Conservation (phyloP, 1,140 invertebrate genomes). For the Drosophila sturtevanti region DNA sequence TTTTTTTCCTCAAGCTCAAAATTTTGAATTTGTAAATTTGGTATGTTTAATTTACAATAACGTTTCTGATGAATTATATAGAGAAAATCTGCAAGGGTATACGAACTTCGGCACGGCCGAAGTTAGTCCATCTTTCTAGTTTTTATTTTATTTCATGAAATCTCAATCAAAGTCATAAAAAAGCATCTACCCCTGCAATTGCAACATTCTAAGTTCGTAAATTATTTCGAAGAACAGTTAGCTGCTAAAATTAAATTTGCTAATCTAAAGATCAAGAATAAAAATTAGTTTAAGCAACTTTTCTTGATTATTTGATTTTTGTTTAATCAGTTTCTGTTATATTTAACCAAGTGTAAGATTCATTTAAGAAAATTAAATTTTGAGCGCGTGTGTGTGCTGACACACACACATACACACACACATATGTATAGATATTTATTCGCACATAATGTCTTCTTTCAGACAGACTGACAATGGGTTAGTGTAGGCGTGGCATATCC, state of each 20-base stretch:
- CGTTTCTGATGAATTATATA: no score
- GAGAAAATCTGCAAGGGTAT: no score
- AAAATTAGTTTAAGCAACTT: not conserved
- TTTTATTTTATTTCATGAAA: no score
- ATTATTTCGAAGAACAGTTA: not conserved
- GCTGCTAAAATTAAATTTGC: not conserved
- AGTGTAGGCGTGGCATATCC: constrained; percentile 45
- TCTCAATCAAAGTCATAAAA: no score
- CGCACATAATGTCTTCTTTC: constrained; percentile 23
- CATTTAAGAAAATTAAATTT: constrained; percentile 41
- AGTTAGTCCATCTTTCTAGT: no score
- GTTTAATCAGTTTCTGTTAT: constrained; percentile 23
- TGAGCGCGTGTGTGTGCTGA: not conserved
- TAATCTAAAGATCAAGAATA: not conserved
- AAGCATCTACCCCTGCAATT: no score
- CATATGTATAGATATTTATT: not conserved
- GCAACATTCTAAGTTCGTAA: no score
- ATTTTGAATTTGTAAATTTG: no score
- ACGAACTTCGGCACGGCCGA: no score
- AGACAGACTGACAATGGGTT: no score
- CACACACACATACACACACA: not conserved
- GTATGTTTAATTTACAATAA: no score
- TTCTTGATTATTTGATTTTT: not conserved
- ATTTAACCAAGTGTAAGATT: constrained; percentile 19
- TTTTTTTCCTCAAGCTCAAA: no score